Conservation (phyloP, 2,888 invertebrate genomes). For the Gastracanthus pulcherrimus region DNA sequence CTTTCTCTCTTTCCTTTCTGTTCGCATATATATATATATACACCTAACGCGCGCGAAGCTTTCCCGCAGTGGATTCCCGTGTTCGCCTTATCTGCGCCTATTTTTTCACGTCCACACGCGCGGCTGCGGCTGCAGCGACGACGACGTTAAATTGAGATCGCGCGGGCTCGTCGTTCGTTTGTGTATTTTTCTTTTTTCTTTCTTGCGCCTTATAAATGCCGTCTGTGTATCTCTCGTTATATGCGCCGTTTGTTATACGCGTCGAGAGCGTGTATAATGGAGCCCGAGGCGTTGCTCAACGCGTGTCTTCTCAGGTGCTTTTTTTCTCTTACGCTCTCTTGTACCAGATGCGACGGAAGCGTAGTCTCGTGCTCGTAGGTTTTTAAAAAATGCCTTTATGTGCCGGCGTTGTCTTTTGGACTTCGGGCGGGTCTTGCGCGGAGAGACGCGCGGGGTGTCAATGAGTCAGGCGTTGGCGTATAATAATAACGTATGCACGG, state of each 20-base stretch:
- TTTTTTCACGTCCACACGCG: conserved; percentile 49
- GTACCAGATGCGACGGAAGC: neutral
- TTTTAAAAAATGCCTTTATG: neutral
- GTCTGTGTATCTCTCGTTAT: conserved; percentile 4
- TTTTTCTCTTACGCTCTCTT: neutral
- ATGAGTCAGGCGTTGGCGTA: neutral
- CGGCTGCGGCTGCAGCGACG: no score
- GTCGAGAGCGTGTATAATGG: neutral
- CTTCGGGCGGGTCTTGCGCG: no score
- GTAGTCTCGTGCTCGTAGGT: neutral
- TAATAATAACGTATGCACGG: neutral
- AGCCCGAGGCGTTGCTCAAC: conserved; percentile 8
- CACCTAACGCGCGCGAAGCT: no score
- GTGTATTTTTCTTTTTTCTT: neutral
- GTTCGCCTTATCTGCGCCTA: conserved; percentile 49
- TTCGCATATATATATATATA: no score
- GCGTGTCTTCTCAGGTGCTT: conserved; percentile 23
- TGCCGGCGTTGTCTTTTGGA: no score
- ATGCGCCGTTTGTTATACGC: neutral
- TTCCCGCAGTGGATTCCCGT: conserved; percentile 26
- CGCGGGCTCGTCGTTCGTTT: conserved; percentile 6
- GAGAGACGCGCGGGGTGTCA: neutral
- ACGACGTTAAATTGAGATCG: conserved; percentile 51
- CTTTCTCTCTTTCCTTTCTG: neutral
- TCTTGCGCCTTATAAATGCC: conserved; percentile 11